Conservation (phyloP, 2,888 invertebrate genomes). For the Belgica antarctica region DNA sequence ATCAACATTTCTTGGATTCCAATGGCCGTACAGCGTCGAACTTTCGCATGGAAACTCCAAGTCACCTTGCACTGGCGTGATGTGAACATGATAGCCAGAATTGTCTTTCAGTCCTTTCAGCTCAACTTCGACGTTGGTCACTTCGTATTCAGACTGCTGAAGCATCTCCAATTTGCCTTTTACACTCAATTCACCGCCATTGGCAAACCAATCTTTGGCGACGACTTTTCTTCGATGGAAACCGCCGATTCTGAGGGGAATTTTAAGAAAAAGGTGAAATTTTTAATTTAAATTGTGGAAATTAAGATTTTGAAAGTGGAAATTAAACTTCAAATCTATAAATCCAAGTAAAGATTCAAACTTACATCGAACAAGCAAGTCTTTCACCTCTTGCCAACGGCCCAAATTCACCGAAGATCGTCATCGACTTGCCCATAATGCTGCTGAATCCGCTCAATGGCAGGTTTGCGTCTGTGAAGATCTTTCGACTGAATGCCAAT, state of each 20-base stretch:
- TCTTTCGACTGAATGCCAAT: conserved; percentile 64
- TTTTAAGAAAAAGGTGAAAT: too few relatives aligned
- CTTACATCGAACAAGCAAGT: conserved; percentile 81
- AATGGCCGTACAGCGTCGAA: conserved; percentile 78
- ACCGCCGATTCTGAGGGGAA: conserved; percentile 72
- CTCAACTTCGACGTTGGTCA: conserved; percentile 73
- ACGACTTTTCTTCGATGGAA: conserved; percentile 79
- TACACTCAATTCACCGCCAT: conserved; percentile 65
- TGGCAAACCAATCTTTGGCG: conserved; percentile 83
- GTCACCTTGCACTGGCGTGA: conserved; percentile 78
- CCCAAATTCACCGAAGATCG: conserved; percentile 83
- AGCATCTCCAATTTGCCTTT: conserved; percentile 76
- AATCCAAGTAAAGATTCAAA: conserved; percentile 46
- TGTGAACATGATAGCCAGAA: conserved; percentile 77
- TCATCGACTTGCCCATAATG: conserved; percentile 77
- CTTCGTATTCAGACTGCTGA: conserved; percentile 83
- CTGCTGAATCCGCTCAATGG: conserved; percentile 73
- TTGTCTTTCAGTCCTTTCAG: conserved; percentile 69
- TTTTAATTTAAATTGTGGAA: too few relatives aligned
- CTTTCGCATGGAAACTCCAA: conserved; percentile 84
- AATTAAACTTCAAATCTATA: conserved; percentile 19
- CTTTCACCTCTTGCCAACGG: conserved; percentile 85
- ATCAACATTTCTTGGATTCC: conserved; percentile 77
- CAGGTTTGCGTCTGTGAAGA: conserved; percentile 76
- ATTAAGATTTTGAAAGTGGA: too few relatives aligned